Percentiles rank a stretch among this genome's conserved stretches.
phyloP scores from a whole-genome alignment of 1,140 invertebrate genomes.

The Nymphalis io region DNA sequence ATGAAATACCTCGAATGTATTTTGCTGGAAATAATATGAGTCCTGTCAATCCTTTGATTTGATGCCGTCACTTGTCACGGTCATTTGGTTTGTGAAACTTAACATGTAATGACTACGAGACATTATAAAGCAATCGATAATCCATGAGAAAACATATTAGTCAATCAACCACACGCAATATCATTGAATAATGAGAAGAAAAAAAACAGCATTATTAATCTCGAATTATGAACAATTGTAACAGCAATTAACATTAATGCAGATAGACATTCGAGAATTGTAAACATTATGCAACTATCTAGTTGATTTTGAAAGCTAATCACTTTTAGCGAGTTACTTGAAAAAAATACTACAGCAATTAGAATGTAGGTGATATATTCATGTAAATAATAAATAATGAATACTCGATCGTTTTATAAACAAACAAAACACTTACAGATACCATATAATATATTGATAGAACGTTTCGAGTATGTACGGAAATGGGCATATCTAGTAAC shows the following conservation, averaged over 20 bases:
- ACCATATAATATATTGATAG: constrained; percentile 5
- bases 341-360: not conserved
- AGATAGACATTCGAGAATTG: constrained; percentile 20
- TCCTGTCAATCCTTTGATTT: not conserved
- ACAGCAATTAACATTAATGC: constrained; percentile 19
- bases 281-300: constrained; percentile 17
- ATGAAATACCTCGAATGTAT: not conserved
- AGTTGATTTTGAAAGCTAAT: constrained; percentile 8
- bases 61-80: not conserved
- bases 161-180: constrained; percentile 45
- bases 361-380: constrained; percentile 11
- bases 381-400: not conserved
- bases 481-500: constrained; percentile 44
- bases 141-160: constrained; percentile 41
- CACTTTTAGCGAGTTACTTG: constrained; percentile 1
- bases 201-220: constrained; percentile 30
- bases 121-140: constrained; percentile 26
- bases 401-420: constrained; percentile 12
- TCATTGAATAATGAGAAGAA: constrained; percentile 36
- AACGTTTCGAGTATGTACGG: constrained; percentile 24
- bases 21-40: not conserved
- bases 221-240: constrained; percentile 28
- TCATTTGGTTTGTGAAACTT: not conserved
- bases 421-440: constrained; percentile 17
- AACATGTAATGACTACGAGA: constrained; percentile 3